Percentiles rank a stretch among this genome's conserved stretches.
Conservation (phyloP, 2,797 vertebrate genomes). For the Bufotes viridis region DNA sequence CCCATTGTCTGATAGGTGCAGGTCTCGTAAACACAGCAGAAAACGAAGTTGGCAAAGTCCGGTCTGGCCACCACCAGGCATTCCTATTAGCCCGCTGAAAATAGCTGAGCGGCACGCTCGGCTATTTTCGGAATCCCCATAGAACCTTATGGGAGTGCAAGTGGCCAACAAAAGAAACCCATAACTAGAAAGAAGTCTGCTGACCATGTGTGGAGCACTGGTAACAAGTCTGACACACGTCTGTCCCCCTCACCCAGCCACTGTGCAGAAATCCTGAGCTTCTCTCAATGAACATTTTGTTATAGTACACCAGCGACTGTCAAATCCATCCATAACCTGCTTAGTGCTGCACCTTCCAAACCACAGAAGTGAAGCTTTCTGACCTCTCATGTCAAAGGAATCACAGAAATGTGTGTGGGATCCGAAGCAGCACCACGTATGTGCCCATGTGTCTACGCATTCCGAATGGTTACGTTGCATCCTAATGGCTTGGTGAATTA, state of each 20-base stretch:
- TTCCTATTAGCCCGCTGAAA: too few species aligned
- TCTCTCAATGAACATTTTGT: neutral
- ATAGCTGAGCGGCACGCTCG: too few species aligned
- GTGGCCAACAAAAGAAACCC: neutral
- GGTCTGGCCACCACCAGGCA: too few species aligned
- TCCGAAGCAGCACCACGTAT: neutral
- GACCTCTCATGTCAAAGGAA: conserved; percentile 23
- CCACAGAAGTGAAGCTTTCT: conserved; percentile 1
- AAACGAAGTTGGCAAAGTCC: too few species aligned
- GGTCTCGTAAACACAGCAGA: too few species aligned
- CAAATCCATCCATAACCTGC: conserved; percentile 15
- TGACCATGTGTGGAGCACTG: neutral
- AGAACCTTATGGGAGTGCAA: neutral
- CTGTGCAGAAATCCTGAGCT: neutral
- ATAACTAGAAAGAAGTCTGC: neutral
- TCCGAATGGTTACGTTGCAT: conserved; percentile 23
- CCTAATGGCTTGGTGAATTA: conserved; percentile 11
- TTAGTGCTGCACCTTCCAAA: neutral
- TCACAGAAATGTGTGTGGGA: conserved; percentile 31
- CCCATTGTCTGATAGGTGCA: too few species aligned
- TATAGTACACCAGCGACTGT: neutral
- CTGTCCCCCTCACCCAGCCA: neutral
- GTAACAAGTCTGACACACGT: neutral
- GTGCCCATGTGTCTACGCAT: conserved; percentile 14
- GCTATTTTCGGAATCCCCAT: too few species aligned